These are phyloP conservation scores for Pseudorasbora parva DNA, from an alignment of 2,113 vertebrate species.

Conservation along the genomic window DNA sequence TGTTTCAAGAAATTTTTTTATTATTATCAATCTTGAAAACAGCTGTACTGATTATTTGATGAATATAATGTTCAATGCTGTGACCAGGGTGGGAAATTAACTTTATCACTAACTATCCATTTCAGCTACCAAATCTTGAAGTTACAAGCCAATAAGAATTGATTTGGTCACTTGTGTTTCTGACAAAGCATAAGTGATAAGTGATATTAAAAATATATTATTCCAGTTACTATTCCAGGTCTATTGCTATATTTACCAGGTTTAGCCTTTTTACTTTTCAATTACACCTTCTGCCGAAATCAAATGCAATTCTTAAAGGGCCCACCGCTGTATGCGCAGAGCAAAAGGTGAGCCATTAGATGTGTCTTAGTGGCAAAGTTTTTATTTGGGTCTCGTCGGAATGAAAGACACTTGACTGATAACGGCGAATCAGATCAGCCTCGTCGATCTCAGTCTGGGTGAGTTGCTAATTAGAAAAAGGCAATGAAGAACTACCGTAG, in stretches of 20 bases:
- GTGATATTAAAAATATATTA: too few species aligned
- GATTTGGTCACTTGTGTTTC: too few species aligned
- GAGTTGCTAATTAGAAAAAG: slow-evolving; percentile 73
- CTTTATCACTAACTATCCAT: too few species aligned
- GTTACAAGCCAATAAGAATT: too few species aligned
- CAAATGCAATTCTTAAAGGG: slow-evolving; percentile 47
- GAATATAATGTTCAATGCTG: too few species aligned
- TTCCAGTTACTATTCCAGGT: slow-evolving; percentile 43
- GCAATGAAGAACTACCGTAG: slow-evolving; percentile 67
- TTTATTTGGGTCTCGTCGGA: slow-evolving; percentile 46
- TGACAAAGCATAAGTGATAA: too few species aligned
- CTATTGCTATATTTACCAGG: slow-evolving; percentile 45
- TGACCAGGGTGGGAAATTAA: too few species aligned
- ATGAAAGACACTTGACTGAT: slow-evolving; percentile 60
- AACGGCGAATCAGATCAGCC: slow-evolving; percentile 54
- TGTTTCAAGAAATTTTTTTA: too few species aligned
- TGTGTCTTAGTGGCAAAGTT: slow-evolving; percentile 45
- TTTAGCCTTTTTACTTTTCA: slow-evolving; percentile 51
- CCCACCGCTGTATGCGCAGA: slow-evolving; percentile 36
- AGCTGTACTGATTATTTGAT: too few species aligned
- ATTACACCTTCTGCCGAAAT: slow-evolving; percentile 49
- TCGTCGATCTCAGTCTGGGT: slow-evolving; percentile 57
- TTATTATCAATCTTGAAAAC: too few species aligned
- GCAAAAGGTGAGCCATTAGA: slow-evolving; percentile 56
- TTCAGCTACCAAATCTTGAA: too few species aligned